phyloP scores from a whole-genome alignment of 2,888 invertebrate genomes.

The Laothoe populi region DNA sequence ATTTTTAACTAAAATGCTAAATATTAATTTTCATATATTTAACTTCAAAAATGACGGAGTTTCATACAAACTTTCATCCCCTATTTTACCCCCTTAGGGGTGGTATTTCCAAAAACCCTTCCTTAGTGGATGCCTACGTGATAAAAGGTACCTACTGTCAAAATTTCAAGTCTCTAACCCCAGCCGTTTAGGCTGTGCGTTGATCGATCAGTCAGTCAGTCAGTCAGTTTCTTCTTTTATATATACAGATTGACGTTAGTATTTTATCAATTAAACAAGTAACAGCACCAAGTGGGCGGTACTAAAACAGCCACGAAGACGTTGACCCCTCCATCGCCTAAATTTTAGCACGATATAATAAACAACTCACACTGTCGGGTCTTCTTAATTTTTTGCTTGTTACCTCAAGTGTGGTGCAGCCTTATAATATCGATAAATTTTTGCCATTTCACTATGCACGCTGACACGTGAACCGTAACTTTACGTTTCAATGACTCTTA shows the following conservation, averaged over 20 bases:
- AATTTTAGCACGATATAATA: conserved; percentile 33
- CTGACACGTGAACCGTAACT: conserved; percentile 15
- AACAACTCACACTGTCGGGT: conserved; percentile 32
- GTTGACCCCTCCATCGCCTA: conserved; percentile 27
- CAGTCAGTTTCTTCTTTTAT: too few species aligned
- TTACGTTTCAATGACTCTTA: conserved; percentile 5
- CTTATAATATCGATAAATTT: conserved; percentile 27
- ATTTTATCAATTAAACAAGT: conserved; percentile 20
- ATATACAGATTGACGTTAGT: conserved; percentile 6
- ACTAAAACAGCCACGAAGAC: not conserved
- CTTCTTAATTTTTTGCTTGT: conserved; percentile 30
- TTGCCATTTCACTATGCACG: conserved; percentile 26
- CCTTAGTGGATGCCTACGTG: too few species aligned
- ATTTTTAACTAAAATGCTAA: too few species aligned
- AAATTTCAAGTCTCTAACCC: too few species aligned
- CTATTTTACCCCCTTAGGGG: too few species aligned
- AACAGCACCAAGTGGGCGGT: conserved; percentile 1
- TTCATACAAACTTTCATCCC: too few species aligned
- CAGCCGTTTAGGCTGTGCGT: too few species aligned
- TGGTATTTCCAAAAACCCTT: too few species aligned
- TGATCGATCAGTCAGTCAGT: too few species aligned
- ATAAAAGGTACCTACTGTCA: too few species aligned
- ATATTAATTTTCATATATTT: too few species aligned
- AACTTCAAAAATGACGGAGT: too few species aligned
- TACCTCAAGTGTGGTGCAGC: conserved; percentile 19